Evolutionary conservation across 2,888 invertebrate species (phyloP).

Genomic region (Neoaliturus tenellus): DNA sequence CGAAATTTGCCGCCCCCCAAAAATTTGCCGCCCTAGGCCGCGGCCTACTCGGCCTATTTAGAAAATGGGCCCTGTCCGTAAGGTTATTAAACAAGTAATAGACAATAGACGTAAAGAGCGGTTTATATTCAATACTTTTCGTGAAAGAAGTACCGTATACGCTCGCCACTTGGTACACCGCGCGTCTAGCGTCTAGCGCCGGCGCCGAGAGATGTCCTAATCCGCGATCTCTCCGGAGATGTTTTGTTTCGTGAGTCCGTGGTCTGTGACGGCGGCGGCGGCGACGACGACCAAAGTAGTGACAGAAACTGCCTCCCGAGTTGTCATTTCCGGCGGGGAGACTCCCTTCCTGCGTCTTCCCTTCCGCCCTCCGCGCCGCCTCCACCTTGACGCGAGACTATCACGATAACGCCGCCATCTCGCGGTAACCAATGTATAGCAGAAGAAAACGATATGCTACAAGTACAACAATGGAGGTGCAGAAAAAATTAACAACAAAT

Average conservation of each 20-base stretch:
- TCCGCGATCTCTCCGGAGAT: background rate
- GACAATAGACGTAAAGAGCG: no score
- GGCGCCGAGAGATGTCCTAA: background rate
- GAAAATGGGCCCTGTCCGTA: no score
- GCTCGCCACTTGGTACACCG: no score
- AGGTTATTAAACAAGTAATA: no score
- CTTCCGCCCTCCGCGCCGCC: conserved; percentile 12
- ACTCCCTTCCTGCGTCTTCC: conserved; percentile 47
- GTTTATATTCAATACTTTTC: no score
- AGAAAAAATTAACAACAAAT: no score
- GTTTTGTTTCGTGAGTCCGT: background rate
- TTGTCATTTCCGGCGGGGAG: conserved; percentile 36
- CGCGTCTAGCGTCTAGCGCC: background rate
- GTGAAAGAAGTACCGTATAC: no score
- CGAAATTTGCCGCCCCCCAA: no score
- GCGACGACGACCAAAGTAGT: background rate
- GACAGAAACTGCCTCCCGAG: conserved; percentile 46
- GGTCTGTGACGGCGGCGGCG: background rate
- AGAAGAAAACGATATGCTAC: no score
- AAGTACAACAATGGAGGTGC: background rate
- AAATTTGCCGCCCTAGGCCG: no score
- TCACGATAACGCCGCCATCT: background rate
- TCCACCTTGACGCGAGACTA: background rate
- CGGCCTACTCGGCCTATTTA: no score
- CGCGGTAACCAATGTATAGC: no score